Base-by-base conservation (phyloP, 2,888 invertebrate species). In the Drosophila cognata region DNA sequence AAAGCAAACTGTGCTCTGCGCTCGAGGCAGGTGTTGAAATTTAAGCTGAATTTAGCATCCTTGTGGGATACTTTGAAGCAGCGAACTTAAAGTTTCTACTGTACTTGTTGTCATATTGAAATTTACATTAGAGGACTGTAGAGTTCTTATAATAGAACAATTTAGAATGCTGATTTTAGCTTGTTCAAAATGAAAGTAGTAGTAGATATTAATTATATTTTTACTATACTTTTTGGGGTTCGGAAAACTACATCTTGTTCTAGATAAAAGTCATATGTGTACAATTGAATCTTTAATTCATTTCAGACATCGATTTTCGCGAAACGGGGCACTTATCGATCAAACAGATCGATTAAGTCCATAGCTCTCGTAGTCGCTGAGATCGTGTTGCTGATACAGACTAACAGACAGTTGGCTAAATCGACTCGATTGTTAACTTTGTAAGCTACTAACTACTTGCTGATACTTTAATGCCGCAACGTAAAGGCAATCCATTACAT, bases 21-120 rank as follows among this genome's bases (percentile, higher is more conserved):
- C 21, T 25, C 21, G 16, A 55, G 38, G 25, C 21, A 43, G 43
- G n/a, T 67, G 33, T 18, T 10, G 31, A 57, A 57, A 57, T 43
- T 43, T 2, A 56, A 41, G 16, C 18, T 36, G 29, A 25, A 16
- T 10, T 35, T 25, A 3, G 25, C 1, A 18, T 25, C 5, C 10
- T 35, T 25, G 53, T 31, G 18, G 11, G 1, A 10, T 1, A 10
- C 43, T 2, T 35, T 25, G 10, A 28, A 55, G 31, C 6, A 28
- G 11, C 5, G 0, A 36, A 25, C 4, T n/a, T 36, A 36, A 55
- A 36, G 8, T 11, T 8, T 2, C 25, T 18, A 16, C 13, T 33
- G 21, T 13, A 46, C 16, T 46, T 25, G 43, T 13, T 21, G 21
- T 13, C 1, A 7, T 7, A 7, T 13, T 46, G 2, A 21, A 13